Evolutionary conservation across 2,888 invertebrate genomes (phyloP), one percentile per base, ranked within the genome.

Genomic region (Bibio marci): DNA sequence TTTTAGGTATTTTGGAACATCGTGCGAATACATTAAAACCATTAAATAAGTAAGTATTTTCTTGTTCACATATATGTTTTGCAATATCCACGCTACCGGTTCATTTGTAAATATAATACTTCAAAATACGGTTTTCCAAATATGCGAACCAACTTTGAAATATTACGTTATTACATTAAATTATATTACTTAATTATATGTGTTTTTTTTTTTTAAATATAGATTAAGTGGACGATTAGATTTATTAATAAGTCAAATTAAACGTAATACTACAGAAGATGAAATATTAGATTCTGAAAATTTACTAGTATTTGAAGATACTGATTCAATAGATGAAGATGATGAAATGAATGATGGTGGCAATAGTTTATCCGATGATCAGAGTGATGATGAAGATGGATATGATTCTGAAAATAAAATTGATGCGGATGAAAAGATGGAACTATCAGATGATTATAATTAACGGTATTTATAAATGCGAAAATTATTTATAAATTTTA

Each of bases 1-100:
- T 57, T n/a, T 49, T 62, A 13, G 62, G 62, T 19, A 54, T 62
- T 19, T 59, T 61, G 27, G 58, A 62, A 39, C 56, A 61, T 43
- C 50, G 62, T 18, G 48, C 56, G 33, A 53, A 53, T 38, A 59
- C 58, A 32, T 46, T 62, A 5, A 50, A 52, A 35, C 55, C 57
- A 39, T 46, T 59, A 4, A 49, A 59, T 7, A 59, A 56, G 61
- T 60, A 47, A 50, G 50, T 52, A 22, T 6, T n/a, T n/a, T n/a
- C n/a, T n/a, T n/a, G n/a, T n/a, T n/a, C n/a, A n/a, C n/a, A n/a
- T n/a, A n/a, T n/a, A n/a, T 22, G 2, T 30, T 28, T 26, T 15
- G 46, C 53, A 35, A 38, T 19, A 15, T 7, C 2, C 11, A 15
- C 13, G 12, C 17, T 12, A 30, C 11, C 18, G 10, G 12, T 4